These are phyloP conservation scores for Drosophila neutralis DNA, from an alignment of 2,888 invertebrate genomes.

Conservation along the genomic window DNA sequence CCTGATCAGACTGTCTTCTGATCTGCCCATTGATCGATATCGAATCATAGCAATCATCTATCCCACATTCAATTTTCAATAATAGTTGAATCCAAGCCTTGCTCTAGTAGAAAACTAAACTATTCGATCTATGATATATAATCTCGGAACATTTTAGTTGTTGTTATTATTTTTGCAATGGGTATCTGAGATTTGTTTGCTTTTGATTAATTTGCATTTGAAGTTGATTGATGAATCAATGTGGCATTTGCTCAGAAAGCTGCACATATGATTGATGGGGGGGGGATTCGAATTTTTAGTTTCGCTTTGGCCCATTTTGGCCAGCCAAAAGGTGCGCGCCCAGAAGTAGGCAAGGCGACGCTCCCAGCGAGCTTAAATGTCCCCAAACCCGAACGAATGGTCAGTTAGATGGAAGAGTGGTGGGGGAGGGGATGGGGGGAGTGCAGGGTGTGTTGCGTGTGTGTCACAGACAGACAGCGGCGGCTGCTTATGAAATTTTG, in stretches of 20 bases:
- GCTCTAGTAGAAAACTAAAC: too few species aligned
- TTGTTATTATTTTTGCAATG: background rate
- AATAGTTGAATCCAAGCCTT: too few species aligned
- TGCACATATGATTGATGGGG: background rate
- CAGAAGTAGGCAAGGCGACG: conserved; percentile 55
- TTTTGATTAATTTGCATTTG: conserved; percentile 34
- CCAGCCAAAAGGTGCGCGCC: conserved; percentile 69
- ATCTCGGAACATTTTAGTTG: too few species aligned
- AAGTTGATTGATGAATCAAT: conserved; percentile 52
- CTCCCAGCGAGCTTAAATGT: conserved; percentile 34
- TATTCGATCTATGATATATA: too few species aligned
- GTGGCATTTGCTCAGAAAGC: conserved; percentile 8
- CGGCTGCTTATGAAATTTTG: conserved; percentile 82
- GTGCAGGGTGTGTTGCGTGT: background rate
- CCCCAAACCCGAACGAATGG: conserved; percentile 10
- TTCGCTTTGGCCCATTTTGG: conserved; percentile 3
- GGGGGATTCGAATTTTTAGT: background rate
- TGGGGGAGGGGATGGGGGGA: too few species aligned
- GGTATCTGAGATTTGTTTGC: conserved; percentile 1
- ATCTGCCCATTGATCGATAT: background rate
- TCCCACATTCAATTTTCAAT: background rate
- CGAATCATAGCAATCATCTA: background rate
- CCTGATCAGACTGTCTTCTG: background rate
- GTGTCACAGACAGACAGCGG: conserved; percentile 30
- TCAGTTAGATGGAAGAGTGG: background rate